Conservation (phyloP, 2,888 invertebrate genomes). For the Piscicola geometra region DNA sequence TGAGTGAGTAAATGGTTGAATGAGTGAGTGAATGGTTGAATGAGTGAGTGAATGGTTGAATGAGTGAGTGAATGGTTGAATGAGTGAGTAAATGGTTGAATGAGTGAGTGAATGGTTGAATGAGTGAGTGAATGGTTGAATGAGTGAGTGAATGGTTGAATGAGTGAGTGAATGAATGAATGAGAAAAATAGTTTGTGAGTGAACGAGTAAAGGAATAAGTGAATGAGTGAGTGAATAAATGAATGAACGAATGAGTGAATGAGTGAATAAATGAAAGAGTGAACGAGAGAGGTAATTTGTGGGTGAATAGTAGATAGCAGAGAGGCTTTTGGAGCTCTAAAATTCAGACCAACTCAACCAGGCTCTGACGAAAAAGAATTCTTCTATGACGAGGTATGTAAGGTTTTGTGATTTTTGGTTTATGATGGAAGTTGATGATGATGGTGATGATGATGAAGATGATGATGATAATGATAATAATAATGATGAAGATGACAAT, state of each 20-base stretch:
- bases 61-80: slow-evolving; percentile 61
- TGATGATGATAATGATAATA: no score
- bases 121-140: slow-evolving; percentile 24
- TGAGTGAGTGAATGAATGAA: slow-evolving; percentile 23
- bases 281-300: background rate
- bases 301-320: background rate
- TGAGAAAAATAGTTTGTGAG: slow-evolving; percentile 22
- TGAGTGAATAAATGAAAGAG: slow-evolving; percentile 5
- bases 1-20: slow-evolving; percentile 27
- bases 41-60: slow-evolving; percentile 57
- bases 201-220: slow-evolving; percentile 21
- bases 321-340: background rate
- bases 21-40: slow-evolving; percentile 58
- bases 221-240: slow-evolving; percentile 20
- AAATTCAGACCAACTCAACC: background rate
- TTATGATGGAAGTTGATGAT: no score
- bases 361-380: slow-evolving; percentile 89
- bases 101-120: slow-evolving; percentile 25
- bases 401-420: no score
- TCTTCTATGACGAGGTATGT: slow-evolving; percentile 69
- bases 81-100: slow-evolving; percentile 64
- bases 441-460: no score
- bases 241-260: slow-evolving; percentile 21
- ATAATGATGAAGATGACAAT: no score
- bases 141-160: slow-evolving; percentile 28